Conservation (phyloP, 2,888 invertebrate genomes). For the Erannis defoliaria region DNA sequence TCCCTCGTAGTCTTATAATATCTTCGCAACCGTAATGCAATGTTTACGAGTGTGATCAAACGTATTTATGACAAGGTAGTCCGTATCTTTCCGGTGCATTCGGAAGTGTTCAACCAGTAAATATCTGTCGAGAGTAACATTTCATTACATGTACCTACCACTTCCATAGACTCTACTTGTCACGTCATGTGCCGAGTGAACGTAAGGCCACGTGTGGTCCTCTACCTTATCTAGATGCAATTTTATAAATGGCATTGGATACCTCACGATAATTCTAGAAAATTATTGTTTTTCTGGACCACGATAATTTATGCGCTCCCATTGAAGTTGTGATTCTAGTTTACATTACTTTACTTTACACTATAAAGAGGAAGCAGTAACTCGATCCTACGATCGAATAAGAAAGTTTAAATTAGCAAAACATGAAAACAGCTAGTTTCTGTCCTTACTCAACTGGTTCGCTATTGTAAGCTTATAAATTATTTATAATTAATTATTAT, state of each 20-base stretch:
- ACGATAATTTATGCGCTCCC: slow-evolving; percentile 14
- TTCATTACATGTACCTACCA: slow-evolving; percentile 16
- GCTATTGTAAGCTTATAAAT: neutral
- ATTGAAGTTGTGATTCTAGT: neutral
- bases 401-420: slow-evolving; percentile 2
- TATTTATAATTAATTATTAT: too few relatives aligned
- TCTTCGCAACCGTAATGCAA: too few relatives aligned
- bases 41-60: neutral
- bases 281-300: slow-evolving; percentile 36
- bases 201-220: slow-evolving; percentile 61
- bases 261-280: slow-evolving; percentile 45
- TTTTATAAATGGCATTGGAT: slow-evolving; percentile 39
- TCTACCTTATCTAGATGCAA: slow-evolving; percentile 37
- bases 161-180: slow-evolving; percentile 43
- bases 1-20: too few relatives aligned
- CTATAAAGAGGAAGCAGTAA: neutral
- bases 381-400: neutral
- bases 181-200: slow-evolving; percentile 53
- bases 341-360: neutral
- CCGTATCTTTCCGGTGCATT: slow-evolving; percentile 1
- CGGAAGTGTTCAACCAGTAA: slow-evolving; percentile 7
- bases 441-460: slow-evolving; percentile 16
- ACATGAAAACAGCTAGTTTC: neutral
- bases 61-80: neutral
- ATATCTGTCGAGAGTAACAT: slow-evolving; percentile 2